Percentiles rank a stretch among this genome's conserved stretches.
Evolutionary conservation across 2,888 invertebrate species (phyloP).

Genomic region (Nebria salina): DNA sequence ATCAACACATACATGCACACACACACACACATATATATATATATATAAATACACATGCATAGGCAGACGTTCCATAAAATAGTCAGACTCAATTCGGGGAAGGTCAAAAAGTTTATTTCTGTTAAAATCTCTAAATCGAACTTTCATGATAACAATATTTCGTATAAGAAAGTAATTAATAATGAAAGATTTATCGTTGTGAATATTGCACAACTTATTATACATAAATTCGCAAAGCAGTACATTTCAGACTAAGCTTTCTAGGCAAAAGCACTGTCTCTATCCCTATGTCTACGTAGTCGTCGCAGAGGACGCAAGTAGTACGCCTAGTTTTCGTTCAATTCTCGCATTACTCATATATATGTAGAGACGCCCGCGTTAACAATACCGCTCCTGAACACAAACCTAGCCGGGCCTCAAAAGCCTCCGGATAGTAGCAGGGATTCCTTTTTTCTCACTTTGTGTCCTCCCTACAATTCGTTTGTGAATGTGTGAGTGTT

Average conservation of each 20-base stretch:
- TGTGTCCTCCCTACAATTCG: not conserved
- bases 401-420: not conserved
- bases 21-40: no score
- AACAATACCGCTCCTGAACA: not conserved
- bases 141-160: no score
- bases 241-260: not conserved
- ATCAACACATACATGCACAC: no score
- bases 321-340: not conserved
- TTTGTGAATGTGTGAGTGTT: slow-evolving; percentile 6
- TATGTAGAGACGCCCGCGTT: not conserved
- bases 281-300: not conserved
- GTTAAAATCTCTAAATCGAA: no score
- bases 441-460: not conserved
- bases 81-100: no score
- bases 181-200: not conserved
- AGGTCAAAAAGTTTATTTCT: no score
- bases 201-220: not conserved
- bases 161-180: no score
- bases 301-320: not conserved
- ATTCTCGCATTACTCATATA: not conserved
- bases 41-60: no score
- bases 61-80: no score
- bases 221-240: not conserved
- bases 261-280: not conserved
- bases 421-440: not conserved